These are phyloP conservation scores for Limnephilus auricula DNA, from an alignment of 2,888 invertebrate genomes.

Conservation along the genomic window DNA sequence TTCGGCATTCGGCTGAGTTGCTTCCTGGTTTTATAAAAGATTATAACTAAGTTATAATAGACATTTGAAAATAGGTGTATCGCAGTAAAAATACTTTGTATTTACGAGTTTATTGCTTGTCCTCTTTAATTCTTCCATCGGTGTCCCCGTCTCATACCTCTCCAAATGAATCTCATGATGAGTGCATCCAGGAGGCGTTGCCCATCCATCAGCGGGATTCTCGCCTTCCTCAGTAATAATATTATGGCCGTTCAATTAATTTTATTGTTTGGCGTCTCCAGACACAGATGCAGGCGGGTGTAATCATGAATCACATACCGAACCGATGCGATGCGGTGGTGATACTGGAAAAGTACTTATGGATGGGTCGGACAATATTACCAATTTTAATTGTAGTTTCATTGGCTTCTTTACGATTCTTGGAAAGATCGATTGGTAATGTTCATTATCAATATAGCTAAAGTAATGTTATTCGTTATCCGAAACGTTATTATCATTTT, in stretches of 20 bases:
- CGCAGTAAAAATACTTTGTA: no score
- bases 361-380: background rate
- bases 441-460: no score
- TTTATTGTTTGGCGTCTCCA: conserved; percentile 45
- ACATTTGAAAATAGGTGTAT: no score
- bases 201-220: conserved; percentile 6
- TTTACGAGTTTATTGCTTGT: background rate
- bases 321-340: background rate
- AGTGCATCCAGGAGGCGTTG: conserved; percentile 27
- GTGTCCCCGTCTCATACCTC: conserved; percentile 5
- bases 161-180: conserved; percentile 13
- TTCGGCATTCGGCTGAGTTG: no score
- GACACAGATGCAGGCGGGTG: background rate
- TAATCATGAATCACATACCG: background rate
- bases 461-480: no score
- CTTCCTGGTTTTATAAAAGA: no score
- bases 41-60: no score
- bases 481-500: no score
- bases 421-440: background rate
- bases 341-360: background rate
- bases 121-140: background rate
- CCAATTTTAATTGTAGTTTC: background rate
- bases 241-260: conserved; percentile 50
- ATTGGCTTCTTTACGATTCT: background rate
- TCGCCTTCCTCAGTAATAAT: conserved; percentile 31